Conservation (phyloP, 2,113 vertebrate species). For the human (Homo sapiens) region DNA sequence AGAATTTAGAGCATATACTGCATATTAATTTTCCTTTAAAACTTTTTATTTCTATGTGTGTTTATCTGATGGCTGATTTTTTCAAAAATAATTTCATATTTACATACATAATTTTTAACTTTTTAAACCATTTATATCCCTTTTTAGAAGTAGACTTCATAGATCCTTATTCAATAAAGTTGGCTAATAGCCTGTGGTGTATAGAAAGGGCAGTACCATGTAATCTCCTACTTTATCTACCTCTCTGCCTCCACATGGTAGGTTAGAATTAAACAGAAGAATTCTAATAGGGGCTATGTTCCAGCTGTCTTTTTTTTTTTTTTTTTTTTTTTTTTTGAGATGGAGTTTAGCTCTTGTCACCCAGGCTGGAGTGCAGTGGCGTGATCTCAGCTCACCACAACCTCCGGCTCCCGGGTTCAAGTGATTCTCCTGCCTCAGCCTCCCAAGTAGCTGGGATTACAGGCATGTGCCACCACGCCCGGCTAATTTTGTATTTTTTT, state of each 20-base stretch:
- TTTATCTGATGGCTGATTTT: neutral
- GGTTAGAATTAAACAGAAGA: slow-evolving; percentile 30
- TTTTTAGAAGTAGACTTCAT: neutral
- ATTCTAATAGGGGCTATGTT: neutral
- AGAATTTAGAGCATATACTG: neutral
- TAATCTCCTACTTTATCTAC: neutral
- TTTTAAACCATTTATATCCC: neutral
- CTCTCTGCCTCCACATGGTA: neutral
- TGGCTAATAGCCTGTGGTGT: neutral
- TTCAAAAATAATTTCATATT: neutral
- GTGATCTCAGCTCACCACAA: too few relatives aligned
- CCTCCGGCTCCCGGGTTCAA: too few relatives aligned
- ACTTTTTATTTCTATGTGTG: neutral
- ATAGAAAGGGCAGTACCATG: neutral
- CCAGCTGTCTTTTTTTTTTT: neutral
- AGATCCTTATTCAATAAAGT: neutral
- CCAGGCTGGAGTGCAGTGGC: too few relatives aligned
- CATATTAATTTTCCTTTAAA: neutral
- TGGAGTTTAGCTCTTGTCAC: too few relatives aligned
- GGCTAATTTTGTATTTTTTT: too few relatives aligned
- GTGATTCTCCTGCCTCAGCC: too few relatives aligned
- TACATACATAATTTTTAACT: neutral
- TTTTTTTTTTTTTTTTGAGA: too few relatives aligned
- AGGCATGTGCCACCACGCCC: too few relatives aligned
- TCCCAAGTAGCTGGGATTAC: too few relatives aligned